Percentiles rank a stretch among this genome's conserved stretches.
These are phyloP conservation scores for Anguilla pacifica DNA, from an alignment of 2,797 vertebrate species.

Conservation along the genomic window DNA sequence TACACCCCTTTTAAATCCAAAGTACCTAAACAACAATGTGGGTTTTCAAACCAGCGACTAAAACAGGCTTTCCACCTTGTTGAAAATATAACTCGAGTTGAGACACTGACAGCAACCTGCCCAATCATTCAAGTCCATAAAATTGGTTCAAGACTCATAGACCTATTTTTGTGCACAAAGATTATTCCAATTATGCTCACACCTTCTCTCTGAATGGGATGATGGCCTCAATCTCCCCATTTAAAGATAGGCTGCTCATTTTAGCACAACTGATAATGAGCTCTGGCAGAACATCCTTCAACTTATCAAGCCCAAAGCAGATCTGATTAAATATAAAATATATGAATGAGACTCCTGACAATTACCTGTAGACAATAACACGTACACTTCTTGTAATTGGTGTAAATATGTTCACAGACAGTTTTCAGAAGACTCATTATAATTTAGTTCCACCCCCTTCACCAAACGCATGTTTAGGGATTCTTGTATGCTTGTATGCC, in stretches of 20 bases:
- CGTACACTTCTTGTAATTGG: neutral
- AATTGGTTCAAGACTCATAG: neutral
- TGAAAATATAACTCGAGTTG: neutral
- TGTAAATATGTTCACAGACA: neutral
- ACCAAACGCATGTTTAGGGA: neutral
- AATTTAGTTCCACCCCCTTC: neutral
- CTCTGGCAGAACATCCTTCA: neutral
- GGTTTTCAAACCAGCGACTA: neutral
- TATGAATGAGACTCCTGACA: neutral
- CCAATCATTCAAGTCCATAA: neutral
- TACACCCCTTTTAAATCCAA: neutral
- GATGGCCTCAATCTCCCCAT: neutral
- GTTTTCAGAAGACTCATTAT: neutral
- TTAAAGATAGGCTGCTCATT: neutral
- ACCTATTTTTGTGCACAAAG: neutral
- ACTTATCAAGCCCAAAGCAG: neutral
- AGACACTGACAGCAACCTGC: neutral
- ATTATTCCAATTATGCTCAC: neutral
- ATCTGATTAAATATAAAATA: neutral
- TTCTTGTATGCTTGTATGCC: neutral
- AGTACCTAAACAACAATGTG: neutral
- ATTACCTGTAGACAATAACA: neutral
- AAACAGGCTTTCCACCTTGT: neutral
- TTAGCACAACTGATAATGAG: neutral
- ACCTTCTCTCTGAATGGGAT: neutral